phyloP scores from a whole-genome alignment of 2,113 vertebrate species.

The Archilochus colubris region DNA sequence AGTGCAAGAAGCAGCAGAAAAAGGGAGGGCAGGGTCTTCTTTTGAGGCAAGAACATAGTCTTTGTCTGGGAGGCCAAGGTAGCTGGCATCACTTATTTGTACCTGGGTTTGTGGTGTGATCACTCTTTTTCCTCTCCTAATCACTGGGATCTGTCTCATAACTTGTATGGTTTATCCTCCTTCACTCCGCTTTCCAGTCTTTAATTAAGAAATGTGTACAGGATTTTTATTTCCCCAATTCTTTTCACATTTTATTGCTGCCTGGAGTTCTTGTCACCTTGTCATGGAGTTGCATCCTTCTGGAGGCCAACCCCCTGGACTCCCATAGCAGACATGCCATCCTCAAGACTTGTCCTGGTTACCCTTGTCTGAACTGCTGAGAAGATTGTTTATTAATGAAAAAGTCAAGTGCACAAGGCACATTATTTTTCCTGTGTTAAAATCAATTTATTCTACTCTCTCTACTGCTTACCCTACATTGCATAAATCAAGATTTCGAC shows the following conservation, averaged over 20 bases:
- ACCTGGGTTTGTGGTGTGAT: neutral
- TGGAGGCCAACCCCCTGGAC: neutral
- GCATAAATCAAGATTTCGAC: neutral
- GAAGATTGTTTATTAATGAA: neutral
- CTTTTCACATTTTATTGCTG: neutral
- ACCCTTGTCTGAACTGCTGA: neutral
- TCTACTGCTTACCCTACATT: neutral
- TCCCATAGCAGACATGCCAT: neutral
- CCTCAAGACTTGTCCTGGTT: neutral
- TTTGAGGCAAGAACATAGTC: neutral
- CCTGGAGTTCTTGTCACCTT: neutral
- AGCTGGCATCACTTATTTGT: neutral
- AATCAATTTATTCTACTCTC: slow-evolving; percentile 8
- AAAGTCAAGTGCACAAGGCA: neutral
- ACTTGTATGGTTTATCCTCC: neutral
- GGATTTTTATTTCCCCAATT: neutral
- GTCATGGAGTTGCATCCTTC: neutral
- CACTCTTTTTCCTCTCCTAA: neutral
- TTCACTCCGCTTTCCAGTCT: neutral
- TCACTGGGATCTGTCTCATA: neutral
- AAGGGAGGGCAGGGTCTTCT: neutral
- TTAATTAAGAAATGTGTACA: neutral
- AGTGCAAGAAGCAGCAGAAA: neutral
- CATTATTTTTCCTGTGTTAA: neutral
- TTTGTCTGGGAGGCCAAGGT: neutral